Conservation (phyloP, 2,888 invertebrate genomes). For the Aphodius granarius region DNA sequence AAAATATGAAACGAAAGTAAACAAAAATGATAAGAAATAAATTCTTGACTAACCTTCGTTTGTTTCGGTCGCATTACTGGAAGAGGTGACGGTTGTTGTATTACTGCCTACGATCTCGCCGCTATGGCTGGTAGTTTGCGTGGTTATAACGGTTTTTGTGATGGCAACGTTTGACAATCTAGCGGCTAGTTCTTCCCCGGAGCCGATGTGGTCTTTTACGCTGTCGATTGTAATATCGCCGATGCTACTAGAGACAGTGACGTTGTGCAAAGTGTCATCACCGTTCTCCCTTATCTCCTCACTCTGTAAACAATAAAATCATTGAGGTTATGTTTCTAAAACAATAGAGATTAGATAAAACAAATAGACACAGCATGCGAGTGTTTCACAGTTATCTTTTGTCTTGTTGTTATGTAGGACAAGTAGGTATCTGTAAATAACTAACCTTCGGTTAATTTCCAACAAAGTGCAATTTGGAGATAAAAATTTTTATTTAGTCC, state of each 20-base stretch:
- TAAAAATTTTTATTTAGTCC: neutral
- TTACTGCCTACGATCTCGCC: conserved; percentile 52
- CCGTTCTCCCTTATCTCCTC: conserved; percentile 55
- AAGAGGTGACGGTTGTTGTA: conserved; percentile 47
- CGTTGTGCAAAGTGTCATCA: conserved; percentile 54
- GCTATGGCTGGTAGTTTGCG: conserved; percentile 55
- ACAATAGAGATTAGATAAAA: neutral
- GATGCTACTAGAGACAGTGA: conserved; percentile 63
- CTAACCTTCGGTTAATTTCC: neutral
- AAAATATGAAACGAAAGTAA: conserved; percentile 48
- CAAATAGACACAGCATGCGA: neutral
- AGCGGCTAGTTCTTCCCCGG: conserved; percentile 50
- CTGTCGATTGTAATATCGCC: conserved; percentile 95
- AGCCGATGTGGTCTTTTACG: conserved; percentile 79
- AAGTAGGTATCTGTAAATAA: neutral
- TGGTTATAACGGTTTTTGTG: conserved; percentile 65
- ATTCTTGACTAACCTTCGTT: conserved; percentile 60
- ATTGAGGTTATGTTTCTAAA: neutral
- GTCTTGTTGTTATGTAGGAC: neutral
- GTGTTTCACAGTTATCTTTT: neutral
- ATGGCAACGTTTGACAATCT: conserved; percentile 54
- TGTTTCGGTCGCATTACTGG: conserved; percentile 46
- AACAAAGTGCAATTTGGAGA: neutral
- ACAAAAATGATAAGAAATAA: neutral
- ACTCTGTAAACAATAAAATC: conserved; percentile 40